Evolutionary conservation across 2,113 vertebrate genomes (phyloP).

Genomic region (Ictalurus punctatus): DNA sequence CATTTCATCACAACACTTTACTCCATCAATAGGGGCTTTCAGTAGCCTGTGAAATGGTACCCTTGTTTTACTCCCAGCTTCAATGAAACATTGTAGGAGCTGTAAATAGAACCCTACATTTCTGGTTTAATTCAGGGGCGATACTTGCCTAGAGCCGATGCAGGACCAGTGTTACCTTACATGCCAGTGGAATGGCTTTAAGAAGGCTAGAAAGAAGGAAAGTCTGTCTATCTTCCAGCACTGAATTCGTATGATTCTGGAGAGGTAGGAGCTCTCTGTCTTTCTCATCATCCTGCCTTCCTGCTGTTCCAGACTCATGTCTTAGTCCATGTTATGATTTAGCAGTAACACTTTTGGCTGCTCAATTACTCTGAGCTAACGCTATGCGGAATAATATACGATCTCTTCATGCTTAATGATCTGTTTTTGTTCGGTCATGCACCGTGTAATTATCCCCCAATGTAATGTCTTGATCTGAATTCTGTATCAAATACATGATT

Average conservation of each 20-base stretch:
- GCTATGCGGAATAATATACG: slow-evolving; percentile 17
- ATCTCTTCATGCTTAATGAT: slow-evolving; percentile 44
- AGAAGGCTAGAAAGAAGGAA: slow-evolving; percentile 4
- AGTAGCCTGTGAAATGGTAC: slow-evolving; percentile 41
- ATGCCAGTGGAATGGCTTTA: slow-evolving; percentile 22
- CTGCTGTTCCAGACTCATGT: slow-evolving; percentile 16
- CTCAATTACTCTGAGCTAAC: slow-evolving; percentile 39
- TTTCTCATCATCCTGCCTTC: slow-evolving; percentile 31
- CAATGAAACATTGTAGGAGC: slow-evolving; percentile 51
- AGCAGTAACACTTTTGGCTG: slow-evolving; percentile 31
- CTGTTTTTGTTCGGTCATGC: slow-evolving; percentile 17
- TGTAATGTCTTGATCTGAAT: slow-evolving; percentile 40
- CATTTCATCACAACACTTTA: slow-evolving; percentile 42
- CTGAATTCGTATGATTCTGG: slow-evolving; percentile 24
- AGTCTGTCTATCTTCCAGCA: background rate
- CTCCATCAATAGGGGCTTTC: slow-evolving; percentile 54
- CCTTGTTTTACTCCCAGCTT: slow-evolving; percentile 47
- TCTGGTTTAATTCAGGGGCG: slow-evolving; percentile 27
- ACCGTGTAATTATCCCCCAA: slow-evolving; percentile 29
- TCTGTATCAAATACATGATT: slow-evolving; percentile 27
- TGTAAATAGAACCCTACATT: slow-evolving; percentile 38
- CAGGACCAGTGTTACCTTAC: slow-evolving; percentile 23
- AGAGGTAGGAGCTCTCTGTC: slow-evolving; percentile 46
- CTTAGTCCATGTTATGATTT: slow-evolving; percentile 32
- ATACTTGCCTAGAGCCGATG: slow-evolving; percentile 8